Evolutionary conservation across 2,797 vertebrate genomes (phyloP).

Genomic region (Esox masquinongy): DNA sequence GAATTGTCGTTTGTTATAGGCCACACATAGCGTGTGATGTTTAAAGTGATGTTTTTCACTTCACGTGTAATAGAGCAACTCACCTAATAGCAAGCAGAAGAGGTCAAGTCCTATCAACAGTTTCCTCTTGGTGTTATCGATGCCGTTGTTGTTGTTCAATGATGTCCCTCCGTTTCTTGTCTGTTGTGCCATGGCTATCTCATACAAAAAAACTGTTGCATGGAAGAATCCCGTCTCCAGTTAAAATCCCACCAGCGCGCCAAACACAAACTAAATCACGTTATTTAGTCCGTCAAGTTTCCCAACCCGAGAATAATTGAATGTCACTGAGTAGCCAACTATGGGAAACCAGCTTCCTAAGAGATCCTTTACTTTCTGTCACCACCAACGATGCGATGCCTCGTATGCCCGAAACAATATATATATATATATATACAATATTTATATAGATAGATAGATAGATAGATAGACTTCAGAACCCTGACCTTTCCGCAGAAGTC

Average conservation of each 20-base stretch:
- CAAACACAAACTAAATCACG: constrained; percentile 33
- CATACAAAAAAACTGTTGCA: constrained; percentile 95
- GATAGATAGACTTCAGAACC: not conserved
- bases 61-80: constrained; percentile 56
- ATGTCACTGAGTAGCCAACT: constrained; percentile 49
- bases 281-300: constrained; percentile 34
- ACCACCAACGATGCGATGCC: constrained; percentile 29
- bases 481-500: not conserved
- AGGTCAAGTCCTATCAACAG: constrained; percentile 90
- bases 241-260: constrained; percentile 58
- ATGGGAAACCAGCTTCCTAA: constrained; percentile 41
- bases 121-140: constrained; percentile 84
- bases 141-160: constrained; percentile 87
- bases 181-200: constrained; percentile 94
- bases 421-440: not conserved
- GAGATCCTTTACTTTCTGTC: constrained; percentile 41
- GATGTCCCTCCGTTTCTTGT: constrained; percentile 92
- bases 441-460: too few species aligned
- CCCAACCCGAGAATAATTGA: constrained; percentile 20
- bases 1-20: not conserved
- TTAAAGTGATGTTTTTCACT: not conserved
- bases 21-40: not conserved
- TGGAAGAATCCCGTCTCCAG: constrained; percentile 63
- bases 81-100: constrained; percentile 94
- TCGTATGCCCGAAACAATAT: constrained; percentile 16